phyloP scores from a whole-genome alignment of 2,113 vertebrate genomes.

The Aphelocoma coerulescens region DNA sequence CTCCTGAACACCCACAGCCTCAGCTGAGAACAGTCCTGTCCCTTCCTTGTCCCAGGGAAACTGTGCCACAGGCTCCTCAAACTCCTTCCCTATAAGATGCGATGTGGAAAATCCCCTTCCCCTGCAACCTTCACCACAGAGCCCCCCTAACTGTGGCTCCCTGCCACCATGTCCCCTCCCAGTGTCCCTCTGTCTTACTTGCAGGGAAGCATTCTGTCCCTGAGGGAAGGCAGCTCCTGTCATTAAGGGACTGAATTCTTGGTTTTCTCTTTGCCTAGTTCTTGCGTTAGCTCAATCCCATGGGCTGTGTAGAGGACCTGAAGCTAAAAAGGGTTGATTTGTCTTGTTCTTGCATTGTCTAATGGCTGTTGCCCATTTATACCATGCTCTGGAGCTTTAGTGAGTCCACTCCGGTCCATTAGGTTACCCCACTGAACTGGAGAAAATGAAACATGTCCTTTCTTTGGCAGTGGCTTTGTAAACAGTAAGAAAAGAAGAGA shows the following conservation, averaged over 20 bases:
- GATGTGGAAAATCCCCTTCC: background rate
- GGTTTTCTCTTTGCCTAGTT: background rate
- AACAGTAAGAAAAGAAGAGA: constrained; percentile 1
- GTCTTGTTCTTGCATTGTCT: background rate
- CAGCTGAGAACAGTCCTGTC: background rate
- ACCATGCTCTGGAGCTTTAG: constrained; percentile 9
- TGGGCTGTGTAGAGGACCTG: constrained; percentile 12
- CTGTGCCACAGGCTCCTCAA: background rate
- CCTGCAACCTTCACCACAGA: background rate
- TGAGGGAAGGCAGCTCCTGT: background rate
- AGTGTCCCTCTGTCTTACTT: background rate
- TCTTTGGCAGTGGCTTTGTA: background rate
- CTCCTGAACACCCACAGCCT: background rate
- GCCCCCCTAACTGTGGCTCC: background rate
- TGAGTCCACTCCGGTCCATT: constrained; percentile 9
- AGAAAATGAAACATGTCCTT: constrained; percentile 55
- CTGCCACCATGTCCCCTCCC: background rate
- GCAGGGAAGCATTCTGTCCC: background rate
- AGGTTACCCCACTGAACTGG: constrained; percentile 54
- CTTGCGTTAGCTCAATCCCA: constrained; percentile 2
- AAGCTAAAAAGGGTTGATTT: constrained; percentile 48
- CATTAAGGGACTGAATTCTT: background rate
- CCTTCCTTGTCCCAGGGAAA: background rate
- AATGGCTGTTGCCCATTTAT: constrained; percentile 34
- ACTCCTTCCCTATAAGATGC: background rate